Conservation (phyloP, 2,888 invertebrate genomes). For the Drosophila anceps region DNA sequence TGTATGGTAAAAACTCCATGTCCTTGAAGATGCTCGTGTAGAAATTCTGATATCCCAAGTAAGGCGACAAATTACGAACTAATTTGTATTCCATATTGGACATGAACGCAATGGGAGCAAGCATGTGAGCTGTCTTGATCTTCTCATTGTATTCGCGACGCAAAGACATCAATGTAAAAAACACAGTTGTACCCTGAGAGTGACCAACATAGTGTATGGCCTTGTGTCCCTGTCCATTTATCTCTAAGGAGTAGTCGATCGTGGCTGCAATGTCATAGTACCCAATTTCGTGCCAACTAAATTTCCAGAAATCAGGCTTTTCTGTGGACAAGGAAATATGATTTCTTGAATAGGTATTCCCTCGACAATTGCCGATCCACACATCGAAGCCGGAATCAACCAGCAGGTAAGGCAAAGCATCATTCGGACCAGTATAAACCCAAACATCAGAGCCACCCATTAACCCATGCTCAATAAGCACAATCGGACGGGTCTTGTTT, state of each 20-base stretch:
- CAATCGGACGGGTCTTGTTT: slow-evolving; percentile 62
- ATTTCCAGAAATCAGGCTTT: slow-evolving; percentile 68
- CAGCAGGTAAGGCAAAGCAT: slow-evolving; percentile 71
- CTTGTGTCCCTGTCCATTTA: slow-evolving; percentile 61
- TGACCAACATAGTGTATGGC: slow-evolving; percentile 81
- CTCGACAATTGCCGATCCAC: slow-evolving; percentile 83
- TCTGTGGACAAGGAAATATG: slow-evolving; percentile 39
- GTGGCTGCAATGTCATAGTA: slow-evolving; percentile 85
- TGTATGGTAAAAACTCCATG: slow-evolving; percentile 88
- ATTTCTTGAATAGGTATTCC: slow-evolving; percentile 69
- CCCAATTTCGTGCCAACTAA: slow-evolving; percentile 95
- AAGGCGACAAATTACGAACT: slow-evolving; percentile 84
- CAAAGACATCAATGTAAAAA: slow-evolving; percentile 72
- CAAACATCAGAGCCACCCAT: slow-evolving; percentile 76
- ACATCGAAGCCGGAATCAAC: slow-evolving; percentile 83
- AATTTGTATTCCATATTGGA: slow-evolving; percentile 86
- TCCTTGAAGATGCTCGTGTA: slow-evolving; percentile 54
- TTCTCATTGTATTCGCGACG: slow-evolving; percentile 77
- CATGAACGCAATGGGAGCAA: slow-evolving; percentile 85
- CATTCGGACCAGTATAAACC: slow-evolving; percentile 70
- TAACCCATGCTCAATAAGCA: slow-evolving; percentile 86
- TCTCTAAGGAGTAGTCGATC: slow-evolving; percentile 72
- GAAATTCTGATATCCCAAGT: slow-evolving; percentile 58
- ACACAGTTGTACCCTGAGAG: slow-evolving; percentile 81
- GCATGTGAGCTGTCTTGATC: slow-evolving; percentile 79